Conservation (phyloP, 1,140 invertebrate genomes). For the Calosoma granatense region DNA sequence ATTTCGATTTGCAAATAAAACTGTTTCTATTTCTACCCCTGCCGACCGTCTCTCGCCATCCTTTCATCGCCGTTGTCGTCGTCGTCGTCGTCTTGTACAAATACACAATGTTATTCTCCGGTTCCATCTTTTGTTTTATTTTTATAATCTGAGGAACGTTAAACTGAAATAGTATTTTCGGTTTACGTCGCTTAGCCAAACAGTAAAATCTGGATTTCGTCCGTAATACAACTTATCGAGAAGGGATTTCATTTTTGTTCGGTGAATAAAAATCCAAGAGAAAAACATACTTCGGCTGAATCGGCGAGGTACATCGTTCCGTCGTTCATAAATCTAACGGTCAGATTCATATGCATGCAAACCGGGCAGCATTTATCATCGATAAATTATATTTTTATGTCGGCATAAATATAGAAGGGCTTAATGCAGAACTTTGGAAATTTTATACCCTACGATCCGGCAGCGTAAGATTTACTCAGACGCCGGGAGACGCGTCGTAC, state of each 20-base stretch:
- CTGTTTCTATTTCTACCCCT: not conserved
- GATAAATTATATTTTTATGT: not conserved
- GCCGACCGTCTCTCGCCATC: too few species aligned
- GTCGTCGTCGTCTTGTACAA: not conserved
- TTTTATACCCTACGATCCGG: not conserved
- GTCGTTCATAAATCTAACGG: not conserved
- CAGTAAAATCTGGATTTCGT: not conserved
- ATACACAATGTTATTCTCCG: too few species aligned
- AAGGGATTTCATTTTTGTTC: not conserved
- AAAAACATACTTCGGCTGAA: not conserved
- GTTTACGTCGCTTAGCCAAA: not conserved
- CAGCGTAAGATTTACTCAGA: not conserved
- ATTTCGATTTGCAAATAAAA: not conserved
- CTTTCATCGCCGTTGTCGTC: not conserved
- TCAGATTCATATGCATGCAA: not conserved
- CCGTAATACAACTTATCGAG: not conserved
- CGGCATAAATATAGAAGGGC: not conserved
- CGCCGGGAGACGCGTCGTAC: not conserved
- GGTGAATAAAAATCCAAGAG: not conserved
- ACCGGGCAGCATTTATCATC: not conserved
- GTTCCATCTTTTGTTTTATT: not conserved
- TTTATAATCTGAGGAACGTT: slow-evolving; percentile 1
- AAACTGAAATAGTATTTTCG: slow-evolving; percentile 4
- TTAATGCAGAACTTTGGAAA: not conserved
- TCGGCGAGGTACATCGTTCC: not conserved